A percentile compares a stretch with the other conserved stretches of the same genome.
These are phyloP conservation scores for Thera britannica DNA, from an alignment of 2,888 invertebrate genomes.

Conservation along the genomic window DNA sequence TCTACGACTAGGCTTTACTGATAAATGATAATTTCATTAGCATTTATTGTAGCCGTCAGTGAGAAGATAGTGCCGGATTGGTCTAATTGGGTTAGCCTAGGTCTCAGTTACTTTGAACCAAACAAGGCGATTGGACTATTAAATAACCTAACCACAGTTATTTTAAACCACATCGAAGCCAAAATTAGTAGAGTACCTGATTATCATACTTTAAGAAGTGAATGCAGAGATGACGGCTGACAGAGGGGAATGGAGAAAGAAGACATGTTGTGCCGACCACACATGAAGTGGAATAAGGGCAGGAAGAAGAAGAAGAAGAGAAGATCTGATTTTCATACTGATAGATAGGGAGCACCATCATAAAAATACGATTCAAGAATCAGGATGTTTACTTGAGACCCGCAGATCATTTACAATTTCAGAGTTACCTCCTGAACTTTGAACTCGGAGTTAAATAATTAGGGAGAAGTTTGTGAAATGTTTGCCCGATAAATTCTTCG, in stretches of 20 bases:
- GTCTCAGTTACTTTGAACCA: not conserved
- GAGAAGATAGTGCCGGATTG: slow-evolving; percentile 14
- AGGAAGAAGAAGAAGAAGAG: no score
- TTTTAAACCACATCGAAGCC: not conserved
- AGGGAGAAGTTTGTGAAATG: slow-evolving; percentile 27
- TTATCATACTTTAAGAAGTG: no score
- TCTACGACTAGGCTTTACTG: slow-evolving; percentile 20
- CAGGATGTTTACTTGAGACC: slow-evolving; percentile 13
- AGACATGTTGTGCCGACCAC: no score
- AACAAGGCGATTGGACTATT: slow-evolving; percentile 1
- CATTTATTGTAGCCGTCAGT: slow-evolving; percentile 27
- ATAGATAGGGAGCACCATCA: slow-evolving; percentile 5
- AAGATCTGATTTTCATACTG: no score
- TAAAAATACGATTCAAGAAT: slow-evolving; percentile 20
- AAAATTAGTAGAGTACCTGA: no score
- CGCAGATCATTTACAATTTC: slow-evolving; percentile 30
- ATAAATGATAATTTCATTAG: slow-evolving; percentile 32
- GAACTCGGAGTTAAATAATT: slow-evolving; percentile 33
- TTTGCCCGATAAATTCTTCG: slow-evolving; percentile 23
- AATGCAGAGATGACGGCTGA: no score
- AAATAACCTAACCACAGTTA: not conserved
- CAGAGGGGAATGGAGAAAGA: no score
- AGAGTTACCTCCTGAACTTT: slow-evolving; percentile 24
- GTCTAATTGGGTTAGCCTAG: slow-evolving; percentile 14
- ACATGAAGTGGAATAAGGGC: no score